These are phyloP conservation scores for Stenurella melanura DNA, from an alignment of 2,888 invertebrate species.

Conservation along the genomic window DNA sequence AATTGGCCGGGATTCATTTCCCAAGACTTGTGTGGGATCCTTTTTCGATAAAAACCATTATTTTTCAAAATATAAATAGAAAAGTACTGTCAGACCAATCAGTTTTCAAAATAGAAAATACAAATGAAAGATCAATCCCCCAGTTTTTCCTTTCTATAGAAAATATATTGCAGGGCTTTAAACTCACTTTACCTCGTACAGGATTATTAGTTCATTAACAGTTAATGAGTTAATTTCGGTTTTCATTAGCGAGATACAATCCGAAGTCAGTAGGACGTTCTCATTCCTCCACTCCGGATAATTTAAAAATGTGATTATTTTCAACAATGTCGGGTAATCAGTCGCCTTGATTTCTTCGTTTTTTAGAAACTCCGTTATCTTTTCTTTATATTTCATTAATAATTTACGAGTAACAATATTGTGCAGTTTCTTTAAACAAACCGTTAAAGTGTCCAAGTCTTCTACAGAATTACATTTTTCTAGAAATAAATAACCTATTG, in stretches of 20 bases:
- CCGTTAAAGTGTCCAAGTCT: constrained; percentile 73
- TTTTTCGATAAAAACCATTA: no score
- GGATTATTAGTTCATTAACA: constrained; percentile 69
- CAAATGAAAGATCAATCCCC: no score
- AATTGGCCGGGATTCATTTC: no score
- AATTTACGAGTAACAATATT: constrained; percentile 69
- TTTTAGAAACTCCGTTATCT: constrained; percentile 68
- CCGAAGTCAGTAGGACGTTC: constrained; percentile 68
- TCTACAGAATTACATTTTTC: constrained; percentile 68
- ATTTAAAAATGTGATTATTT: constrained; percentile 72
- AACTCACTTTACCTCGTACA: constrained; percentile 68
- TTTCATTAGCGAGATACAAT: constrained; percentile 70
- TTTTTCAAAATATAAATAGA: no score
- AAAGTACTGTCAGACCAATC: no score
- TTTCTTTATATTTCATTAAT: constrained; percentile 69
- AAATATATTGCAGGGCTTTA: background rate
- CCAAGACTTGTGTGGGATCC: no score
- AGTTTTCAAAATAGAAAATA: no score
- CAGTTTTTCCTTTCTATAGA: no score
- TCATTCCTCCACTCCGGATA: constrained; percentile 73
- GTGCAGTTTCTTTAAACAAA: constrained; percentile 73
- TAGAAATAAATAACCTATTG: constrained; percentile 57
- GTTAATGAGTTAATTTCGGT: constrained; percentile 69
- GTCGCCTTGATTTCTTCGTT: constrained; percentile 62
- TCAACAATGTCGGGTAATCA: constrained; percentile 64